Evolutionary conservation across 1,140 invertebrate genomes (phyloP).

Genomic region (Holcopasites calliopsidis): DNA sequence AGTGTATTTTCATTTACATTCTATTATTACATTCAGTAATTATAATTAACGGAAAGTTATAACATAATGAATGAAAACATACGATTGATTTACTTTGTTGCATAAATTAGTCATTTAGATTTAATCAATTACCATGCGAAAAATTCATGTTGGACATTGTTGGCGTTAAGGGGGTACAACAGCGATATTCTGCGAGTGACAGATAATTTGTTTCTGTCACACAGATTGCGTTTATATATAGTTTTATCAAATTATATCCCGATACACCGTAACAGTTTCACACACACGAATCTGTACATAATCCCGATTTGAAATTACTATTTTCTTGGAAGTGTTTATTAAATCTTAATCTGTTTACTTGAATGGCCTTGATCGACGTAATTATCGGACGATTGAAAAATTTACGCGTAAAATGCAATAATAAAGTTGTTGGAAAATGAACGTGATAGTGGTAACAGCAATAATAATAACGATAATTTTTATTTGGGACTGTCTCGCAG

Average conservation of each 20-base stretch:
- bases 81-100: no score
- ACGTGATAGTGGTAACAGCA: background rate
- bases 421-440: background rate
- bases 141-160: no score
- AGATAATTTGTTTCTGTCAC: no score
- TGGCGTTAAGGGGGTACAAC: no score
- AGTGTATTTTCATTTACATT: no score
- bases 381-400: background rate
- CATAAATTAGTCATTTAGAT: no score
- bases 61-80: no score
- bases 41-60: no score
- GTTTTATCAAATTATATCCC: background rate
- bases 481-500: background rate
- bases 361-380: background rate
- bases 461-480: constrained; percentile 19
- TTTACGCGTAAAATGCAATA: background rate
- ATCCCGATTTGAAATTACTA: background rate
- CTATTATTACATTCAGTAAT: no score
- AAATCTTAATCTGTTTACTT: background rate
- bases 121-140: no score
- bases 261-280: background rate
- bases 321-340: background rate
- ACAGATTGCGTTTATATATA: no score
- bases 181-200: no score
- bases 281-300: background rate